These are phyloP conservation scores for Erinaceus europaeus DNA, from an alignment of 2,113 vertebrate genomes.

Conservation along the genomic window DNA sequence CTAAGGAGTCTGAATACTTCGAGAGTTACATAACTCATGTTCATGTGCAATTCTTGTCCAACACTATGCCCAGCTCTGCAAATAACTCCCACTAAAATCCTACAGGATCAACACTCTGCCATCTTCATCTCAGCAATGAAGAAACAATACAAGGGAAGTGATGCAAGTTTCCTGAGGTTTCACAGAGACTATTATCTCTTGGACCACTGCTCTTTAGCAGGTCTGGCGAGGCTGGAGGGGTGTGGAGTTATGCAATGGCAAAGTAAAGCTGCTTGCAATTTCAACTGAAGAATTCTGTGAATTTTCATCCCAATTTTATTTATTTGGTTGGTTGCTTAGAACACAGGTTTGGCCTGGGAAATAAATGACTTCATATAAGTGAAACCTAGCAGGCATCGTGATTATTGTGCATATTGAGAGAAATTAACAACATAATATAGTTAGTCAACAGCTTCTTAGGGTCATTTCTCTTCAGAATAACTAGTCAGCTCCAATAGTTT, in stretches of 20 bases:
- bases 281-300: not conserved
- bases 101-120: not conserved
- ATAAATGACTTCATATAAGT: not conserved
- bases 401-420: not conserved
- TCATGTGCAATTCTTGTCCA: too few relatives aligned
- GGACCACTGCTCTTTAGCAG: not conserved
- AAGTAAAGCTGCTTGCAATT: not conserved
- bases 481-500: not conserved
- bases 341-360: not conserved
- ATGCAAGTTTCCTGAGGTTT: not conserved
- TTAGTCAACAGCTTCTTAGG: not conserved
- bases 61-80: too few relatives aligned
- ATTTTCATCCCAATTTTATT: not conserved
- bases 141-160: not conserved
- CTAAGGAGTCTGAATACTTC: too few relatives aligned
- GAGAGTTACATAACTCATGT: too few relatives aligned
- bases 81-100: too few relatives aligned
- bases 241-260: not conserved
- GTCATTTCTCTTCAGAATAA: not conserved
- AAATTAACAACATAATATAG: not conserved
- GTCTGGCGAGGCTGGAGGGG: rapidly evolving
- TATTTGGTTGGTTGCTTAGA: not conserved
- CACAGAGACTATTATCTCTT: not conserved
- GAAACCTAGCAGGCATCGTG: not conserved
- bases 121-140: not conserved